phyloP scores from a whole-genome alignment of 2,797 vertebrate genomes.

The Protosalanx chinensis region DNA sequence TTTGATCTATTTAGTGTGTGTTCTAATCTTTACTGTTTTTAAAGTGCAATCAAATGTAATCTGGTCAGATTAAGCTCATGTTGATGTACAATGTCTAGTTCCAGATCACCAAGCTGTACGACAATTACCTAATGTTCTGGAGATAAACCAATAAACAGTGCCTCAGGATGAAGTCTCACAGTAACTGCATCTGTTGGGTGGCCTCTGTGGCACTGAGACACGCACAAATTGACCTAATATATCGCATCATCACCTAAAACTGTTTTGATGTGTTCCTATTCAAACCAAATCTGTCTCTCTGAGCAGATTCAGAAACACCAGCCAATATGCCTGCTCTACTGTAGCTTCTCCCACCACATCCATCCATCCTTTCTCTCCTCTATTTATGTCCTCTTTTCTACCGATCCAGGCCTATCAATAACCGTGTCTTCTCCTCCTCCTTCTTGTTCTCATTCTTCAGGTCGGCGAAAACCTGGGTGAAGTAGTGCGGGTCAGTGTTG shows the following conservation, averaged over 20 bases:
- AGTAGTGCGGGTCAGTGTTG: constrained; percentile 94
- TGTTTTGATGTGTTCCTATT: neutral
- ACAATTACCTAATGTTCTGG: constrained; percentile 7
- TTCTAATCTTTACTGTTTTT: neutral
- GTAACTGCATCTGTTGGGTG: constrained; percentile 8
- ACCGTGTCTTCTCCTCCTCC: constrained; percentile 86
- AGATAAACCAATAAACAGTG: neutral
- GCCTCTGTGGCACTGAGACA: constrained; percentile 6
- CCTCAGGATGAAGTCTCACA: neutral
- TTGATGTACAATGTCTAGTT: neutral
- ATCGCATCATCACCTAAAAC: neutral
- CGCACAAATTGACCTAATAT: neutral
- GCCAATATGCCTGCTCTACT: constrained; percentile 41
- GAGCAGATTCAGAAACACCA: constrained; percentile 45
- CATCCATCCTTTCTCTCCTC: neutral
- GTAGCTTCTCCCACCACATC: neutral
- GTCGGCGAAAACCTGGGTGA: constrained; percentile 95
- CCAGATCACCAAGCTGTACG: constrained; percentile 5
- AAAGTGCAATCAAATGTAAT: constrained; percentile 6
- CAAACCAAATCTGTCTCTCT: neutral
- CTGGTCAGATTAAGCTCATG: neutral
- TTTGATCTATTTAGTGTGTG: neutral
- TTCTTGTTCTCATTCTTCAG: constrained; percentile 89
- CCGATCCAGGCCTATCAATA: constrained; percentile 91
- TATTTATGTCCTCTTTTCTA: constrained; percentile 59